These are phyloP conservation scores for Hypercompe scribonia DNA, from an alignment of 2,888 invertebrate species.

Conservation along the genomic window DNA sequence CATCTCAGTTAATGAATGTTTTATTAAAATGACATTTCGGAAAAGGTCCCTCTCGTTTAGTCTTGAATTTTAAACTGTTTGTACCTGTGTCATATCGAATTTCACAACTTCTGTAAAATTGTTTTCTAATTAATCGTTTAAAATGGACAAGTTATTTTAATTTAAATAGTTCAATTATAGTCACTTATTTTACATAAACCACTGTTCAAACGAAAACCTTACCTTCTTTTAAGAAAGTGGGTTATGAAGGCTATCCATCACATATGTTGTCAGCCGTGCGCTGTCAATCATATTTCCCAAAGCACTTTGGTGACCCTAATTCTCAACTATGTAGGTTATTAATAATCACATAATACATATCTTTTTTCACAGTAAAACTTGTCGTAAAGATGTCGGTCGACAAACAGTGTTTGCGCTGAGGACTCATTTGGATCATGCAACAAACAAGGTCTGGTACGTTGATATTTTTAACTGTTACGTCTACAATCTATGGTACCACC, in stretches of 20 bases:
- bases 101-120: not conserved
- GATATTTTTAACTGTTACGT: too few species aligned
- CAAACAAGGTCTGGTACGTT: too few species aligned
- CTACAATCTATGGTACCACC: too few species aligned
- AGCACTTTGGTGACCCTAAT: not conserved
- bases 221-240: not conserved
- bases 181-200: not conserved
- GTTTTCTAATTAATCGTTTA: not conserved
- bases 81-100: conserved; percentile 23
- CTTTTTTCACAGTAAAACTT: not conserved
- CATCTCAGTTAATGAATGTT: conserved; percentile 41
- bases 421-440: too few species aligned
- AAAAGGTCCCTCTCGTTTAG: conserved; percentile 47
- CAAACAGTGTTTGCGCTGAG: too few species aligned
- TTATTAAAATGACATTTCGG: conserved; percentile 38
- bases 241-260: not conserved
- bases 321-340: too few species aligned
- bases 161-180: not conserved
- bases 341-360: too few species aligned
- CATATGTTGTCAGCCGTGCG: not conserved
- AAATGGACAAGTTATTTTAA: not conserved
- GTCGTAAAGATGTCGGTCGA: not conserved
- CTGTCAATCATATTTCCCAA: not conserved
- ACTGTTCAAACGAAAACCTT: not conserved
- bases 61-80: conserved; percentile 55